A percentile compares a stretch with the other conserved stretches of the same genome.
Evolutionary conservation across 2,888 invertebrate genomes (phyloP).

Genomic region (Syrphus vitripennis): DNA sequence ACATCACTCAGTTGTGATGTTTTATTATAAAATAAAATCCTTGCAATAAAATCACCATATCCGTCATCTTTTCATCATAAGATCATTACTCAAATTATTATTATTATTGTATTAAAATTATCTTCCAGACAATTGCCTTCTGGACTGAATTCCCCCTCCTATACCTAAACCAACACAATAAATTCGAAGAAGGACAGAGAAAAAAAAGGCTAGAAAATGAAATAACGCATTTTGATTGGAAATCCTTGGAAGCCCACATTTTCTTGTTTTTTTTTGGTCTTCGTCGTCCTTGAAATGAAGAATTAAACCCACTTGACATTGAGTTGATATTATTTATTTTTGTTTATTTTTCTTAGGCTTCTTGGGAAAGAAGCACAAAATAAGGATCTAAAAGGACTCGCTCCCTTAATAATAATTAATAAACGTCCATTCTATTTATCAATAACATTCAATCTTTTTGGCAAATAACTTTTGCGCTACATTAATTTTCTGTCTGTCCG

Average conservation of each 20-base stretch:
- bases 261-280: background rate
- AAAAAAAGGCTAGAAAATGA: background rate
- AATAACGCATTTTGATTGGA: background rate
- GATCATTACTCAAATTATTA: slow-evolving; percentile 55
- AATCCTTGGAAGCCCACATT: background rate
- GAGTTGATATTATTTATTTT: slow-evolving; percentile 40
- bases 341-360: background rate
- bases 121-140: slow-evolving; percentile 35
- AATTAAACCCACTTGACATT: slow-evolving; percentile 56
- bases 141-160: no score
- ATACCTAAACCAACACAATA: no score
- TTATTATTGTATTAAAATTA: slow-evolving; percentile 46
- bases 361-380: background rate
- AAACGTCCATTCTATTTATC: slow-evolving; percentile 66
- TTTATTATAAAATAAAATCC: slow-evolving; percentile 29
- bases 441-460: slow-evolving; percentile 68
- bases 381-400: slow-evolving; percentile 26
- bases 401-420: slow-evolving; percentile 54
- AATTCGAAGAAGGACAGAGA: background rate
- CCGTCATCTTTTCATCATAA: slow-evolving; percentile 59
- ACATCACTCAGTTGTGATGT: slow-evolving; percentile 35
- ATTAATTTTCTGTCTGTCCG: slow-evolving; percentile 46
- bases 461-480: slow-evolving; percentile 65
- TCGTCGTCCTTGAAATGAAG: background rate
- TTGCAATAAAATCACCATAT: slow-evolving; percentile 60